Evolutionary conservation across 2,888 invertebrate species (phyloP), one percentile per base, ranked within the genome.

Genomic region (Cenopis cana): DNA sequence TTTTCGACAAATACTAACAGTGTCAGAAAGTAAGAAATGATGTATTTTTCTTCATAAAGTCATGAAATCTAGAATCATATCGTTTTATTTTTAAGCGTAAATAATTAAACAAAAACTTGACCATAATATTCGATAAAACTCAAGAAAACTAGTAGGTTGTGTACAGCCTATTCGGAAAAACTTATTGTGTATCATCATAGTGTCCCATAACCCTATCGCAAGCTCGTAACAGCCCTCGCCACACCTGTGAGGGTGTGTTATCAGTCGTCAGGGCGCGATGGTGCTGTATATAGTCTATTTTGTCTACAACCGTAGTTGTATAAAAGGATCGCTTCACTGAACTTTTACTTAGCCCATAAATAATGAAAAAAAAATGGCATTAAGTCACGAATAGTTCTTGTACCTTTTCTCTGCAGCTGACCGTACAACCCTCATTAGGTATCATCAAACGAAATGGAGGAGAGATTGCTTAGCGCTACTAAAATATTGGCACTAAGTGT

Each of bases 171-270:
- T 29, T 54, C n/a, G 8, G 17, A 2, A 49, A 17, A 50, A 52
- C 60, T 1, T 20, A 1, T 24, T 52, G 9, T 33, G n/a, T n/a
- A n/a, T n/a, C n/a, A 36, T 33, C 1, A 5, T 14, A 20, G 14
- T 36, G 62, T 49, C n/a, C 50, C 18, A 17, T n/a, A 54, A 54
- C 64, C 64, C 64, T 64, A 60, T 10, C 9, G n/a, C 5, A 20
- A 52, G 38, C 36, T 46, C 24, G 38, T 56, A 38, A n/a, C 49
- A 69, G 36, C 69, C 69, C 62, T 68, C 17, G 18, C 69, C 69
- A 38, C 62, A 62, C 62, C 68, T 68, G 29, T 17, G 17, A 36
- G 62, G 5, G 33, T 36, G 62, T 50, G 55, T 49, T 56, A 62
- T 62, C 69, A 33, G 56, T 46, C 61, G 61, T 17, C 41, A 41